Base-by-base conservation (phyloP, 2,113 vertebrate genomes). In the Zingel zingel region DNA sequence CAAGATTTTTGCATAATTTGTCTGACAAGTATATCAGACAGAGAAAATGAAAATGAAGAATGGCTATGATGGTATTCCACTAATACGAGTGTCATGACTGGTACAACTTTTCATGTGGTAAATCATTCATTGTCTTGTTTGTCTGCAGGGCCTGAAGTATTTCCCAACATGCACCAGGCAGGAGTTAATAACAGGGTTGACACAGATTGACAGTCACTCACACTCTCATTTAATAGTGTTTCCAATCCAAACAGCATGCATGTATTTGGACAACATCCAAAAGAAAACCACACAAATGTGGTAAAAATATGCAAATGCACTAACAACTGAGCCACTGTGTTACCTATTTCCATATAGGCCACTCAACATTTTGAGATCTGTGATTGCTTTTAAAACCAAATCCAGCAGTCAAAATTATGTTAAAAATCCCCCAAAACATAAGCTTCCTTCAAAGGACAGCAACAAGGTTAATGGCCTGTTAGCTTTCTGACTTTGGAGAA, bases 401-500 rank as follows among this genome's bases (percentile, higher is more conserved):
- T 59, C 23, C 58, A 68, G 23, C 63, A 48, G 45, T 67, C 18
- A 72, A 64, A 61, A 57, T 56, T 9, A 53, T 47, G 47, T 48
- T 53, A 14, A 66, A 43, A 68, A 59, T 45, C 3, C 19, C 15
- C 6, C 15, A 53, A 79, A 47, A 33, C 33, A 18, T 36, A 69
- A 64, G 36, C 70, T 68, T n/a, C 33, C 8, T 72, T 65, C 58
- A 76, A 71, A 71, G 66, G 77, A 87, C 66, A 54, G 47, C 54
- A 61, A 67, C 88, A 88, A 90, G 84, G 89, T 90, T 85, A 88
- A 89, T 86, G 87, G 79, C 64, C 58, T 69, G 51, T 58, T 77
- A 79, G 61, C 62, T 84, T 88, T 83, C 78, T 64, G 87, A 75
- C 91, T 70, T 78, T 61, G 81, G 71, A 64, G 74, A 69, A 77